A percentile compares a stretch with the other conserved stretches of the same genome.
These are phyloP conservation scores for Drosophila seguyi DNA, from an alignment of 1,140 invertebrate species.

Conservation along the genomic window DNA sequence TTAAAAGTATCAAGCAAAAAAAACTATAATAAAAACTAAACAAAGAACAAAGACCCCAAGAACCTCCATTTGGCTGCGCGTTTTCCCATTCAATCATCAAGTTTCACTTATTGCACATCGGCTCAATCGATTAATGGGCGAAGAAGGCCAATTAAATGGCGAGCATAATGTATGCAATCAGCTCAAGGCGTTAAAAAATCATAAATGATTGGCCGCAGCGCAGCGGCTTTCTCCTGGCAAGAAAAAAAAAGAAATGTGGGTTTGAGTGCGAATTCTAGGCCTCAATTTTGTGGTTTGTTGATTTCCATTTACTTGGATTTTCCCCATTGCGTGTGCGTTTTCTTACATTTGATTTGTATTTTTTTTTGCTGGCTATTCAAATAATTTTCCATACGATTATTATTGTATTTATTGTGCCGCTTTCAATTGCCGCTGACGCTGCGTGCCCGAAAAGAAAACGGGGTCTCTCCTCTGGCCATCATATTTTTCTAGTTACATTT, in stretches of 20 bases:
- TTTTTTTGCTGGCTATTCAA: conserved; percentile 24
- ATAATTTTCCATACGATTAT: conserved; percentile 34
- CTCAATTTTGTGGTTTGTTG: conserved; percentile 48
- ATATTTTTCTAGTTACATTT: conserved; percentile 26
- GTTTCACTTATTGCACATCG: conserved; percentile 18
- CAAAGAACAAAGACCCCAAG: not conserved
- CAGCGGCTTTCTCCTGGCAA: conserved; percentile 37
- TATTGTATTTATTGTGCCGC: conserved; percentile 14
- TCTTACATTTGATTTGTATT: conserved; percentile 28
- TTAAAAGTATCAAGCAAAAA: not conserved
- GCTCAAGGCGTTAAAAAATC: conserved; percentile 47
- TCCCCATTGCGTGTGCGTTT: conserved; percentile 25
- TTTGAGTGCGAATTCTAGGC: conserved; percentile 63
- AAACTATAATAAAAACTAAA: not conserved
- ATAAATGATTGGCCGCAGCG: conserved; percentile 18
- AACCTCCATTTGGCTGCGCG: not conserved
- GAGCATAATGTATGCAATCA: conserved; percentile 43
- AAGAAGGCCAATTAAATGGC: conserved; percentile 31
- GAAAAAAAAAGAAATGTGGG: not conserved
- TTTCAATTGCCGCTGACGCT: conserved; percentile 60
- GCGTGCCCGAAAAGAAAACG: conserved; percentile 65
- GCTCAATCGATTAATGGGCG: conserved; percentile 31
- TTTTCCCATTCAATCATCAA: not conserved
- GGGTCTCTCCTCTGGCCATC: conserved; percentile 35
- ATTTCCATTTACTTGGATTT: conserved; percentile 41